Conservation (phyloP, 2,113 vertebrate species). For the Catharus bicknelli region DNA sequence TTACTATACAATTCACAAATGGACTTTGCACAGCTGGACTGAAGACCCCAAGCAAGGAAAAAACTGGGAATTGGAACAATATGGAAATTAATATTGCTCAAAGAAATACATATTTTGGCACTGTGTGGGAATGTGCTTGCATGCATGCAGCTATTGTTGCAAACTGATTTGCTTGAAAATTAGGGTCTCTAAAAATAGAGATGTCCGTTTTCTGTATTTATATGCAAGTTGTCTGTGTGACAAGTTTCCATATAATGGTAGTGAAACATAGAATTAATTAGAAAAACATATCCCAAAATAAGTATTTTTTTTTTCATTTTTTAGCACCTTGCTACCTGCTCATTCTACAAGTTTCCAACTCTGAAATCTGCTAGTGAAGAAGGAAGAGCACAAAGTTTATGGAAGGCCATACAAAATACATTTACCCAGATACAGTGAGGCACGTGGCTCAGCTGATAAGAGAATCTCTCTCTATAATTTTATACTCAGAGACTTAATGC, state of each 20-base stretch:
- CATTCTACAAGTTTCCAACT: not conserved
- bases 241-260: not conserved
- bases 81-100: not conserved
- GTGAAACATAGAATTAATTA: not conserved
- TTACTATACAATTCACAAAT: not conserved
- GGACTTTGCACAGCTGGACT: not conserved
- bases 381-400: not conserved
- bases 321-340: not conserved
- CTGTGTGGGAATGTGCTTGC: not conserved
- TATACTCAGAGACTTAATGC: not conserved
- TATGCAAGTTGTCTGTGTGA: not conserved
- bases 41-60: not conserved
- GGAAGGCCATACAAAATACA: not conserved
- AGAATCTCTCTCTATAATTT: not conserved
- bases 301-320: not conserved
- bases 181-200: not conserved
- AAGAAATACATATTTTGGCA: not conserved
- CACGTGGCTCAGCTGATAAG: not conserved
- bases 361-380: not conserved
- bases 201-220: not conserved
- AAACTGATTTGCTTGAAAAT: not conserved
- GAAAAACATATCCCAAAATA: not conserved
- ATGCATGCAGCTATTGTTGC: not conserved
- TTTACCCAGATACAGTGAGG: not conserved
- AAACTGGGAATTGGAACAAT: not conserved